Conservation (phyloP, 2,888 invertebrate species). For the Endomychus coccineus region DNA sequence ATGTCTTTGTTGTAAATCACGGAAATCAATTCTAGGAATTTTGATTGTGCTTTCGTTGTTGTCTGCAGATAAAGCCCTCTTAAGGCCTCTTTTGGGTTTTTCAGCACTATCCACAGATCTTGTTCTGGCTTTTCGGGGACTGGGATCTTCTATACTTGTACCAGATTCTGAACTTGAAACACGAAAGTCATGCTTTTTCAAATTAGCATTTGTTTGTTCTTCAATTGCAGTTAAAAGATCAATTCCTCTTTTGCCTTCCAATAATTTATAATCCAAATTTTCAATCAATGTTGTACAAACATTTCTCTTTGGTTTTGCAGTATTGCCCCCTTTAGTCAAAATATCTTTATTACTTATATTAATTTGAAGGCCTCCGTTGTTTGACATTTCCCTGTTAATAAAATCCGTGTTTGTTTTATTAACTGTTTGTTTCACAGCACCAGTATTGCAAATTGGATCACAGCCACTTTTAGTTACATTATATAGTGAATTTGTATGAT, state of each 20-base stretch:
- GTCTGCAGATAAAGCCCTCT: slow-evolving; percentile 35
- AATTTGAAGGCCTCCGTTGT: slow-evolving; percentile 27
- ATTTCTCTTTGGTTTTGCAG: slow-evolving; percentile 26
- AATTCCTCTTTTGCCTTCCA: slow-evolving; percentile 35
- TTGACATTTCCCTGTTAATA: slow-evolving; percentile 22
- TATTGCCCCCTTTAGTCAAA: slow-evolving; percentile 16
- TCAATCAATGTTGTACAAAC: slow-evolving; percentile 28
- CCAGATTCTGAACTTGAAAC: slow-evolving; percentile 30
- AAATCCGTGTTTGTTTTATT: slow-evolving; percentile 22
- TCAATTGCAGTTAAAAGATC: slow-evolving; percentile 36
- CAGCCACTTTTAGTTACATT: slow-evolving; percentile 24
- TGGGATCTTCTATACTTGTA: slow-evolving; percentile 12
- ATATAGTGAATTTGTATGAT: slow-evolving; percentile 6
- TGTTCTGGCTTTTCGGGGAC: slow-evolving; percentile 32
- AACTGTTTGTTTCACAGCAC: slow-evolving; percentile 20
- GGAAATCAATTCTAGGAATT: slow-evolving; percentile 12
- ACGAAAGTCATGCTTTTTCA: slow-evolving; percentile 25
- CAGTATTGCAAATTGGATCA: slow-evolving; percentile 30
- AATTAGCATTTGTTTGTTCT: slow-evolving; percentile 32
- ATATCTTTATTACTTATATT: slow-evolving; percentile 19
- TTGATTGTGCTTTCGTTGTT: slow-evolving; percentile 10
- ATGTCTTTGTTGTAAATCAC: slow-evolving; percentile 5
- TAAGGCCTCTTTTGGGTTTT: slow-evolving; percentile 27
- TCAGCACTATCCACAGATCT: slow-evolving; percentile 33
- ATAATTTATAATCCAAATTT: slow-evolving; percentile 30